Conservation (phyloP, 2,888 invertebrate species). For the Amiota minor region DNA sequence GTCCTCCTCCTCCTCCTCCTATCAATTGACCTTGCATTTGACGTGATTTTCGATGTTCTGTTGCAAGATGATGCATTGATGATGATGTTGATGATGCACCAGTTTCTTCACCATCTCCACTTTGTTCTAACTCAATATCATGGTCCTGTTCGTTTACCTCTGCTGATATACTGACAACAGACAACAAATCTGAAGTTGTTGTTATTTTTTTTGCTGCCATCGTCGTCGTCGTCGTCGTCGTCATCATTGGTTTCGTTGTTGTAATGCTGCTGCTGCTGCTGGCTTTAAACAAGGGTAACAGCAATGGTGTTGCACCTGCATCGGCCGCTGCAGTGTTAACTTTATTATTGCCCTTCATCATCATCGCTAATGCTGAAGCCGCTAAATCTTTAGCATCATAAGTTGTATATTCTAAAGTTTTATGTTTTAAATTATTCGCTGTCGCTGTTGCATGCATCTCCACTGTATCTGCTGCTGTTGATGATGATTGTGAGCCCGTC, state of each 20-base stretch:
- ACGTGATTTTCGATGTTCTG: constrained; percentile 70
- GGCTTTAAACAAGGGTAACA: neutral
- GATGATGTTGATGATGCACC: constrained; percentile 28
- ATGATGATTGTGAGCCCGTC: constrained; percentile 21
- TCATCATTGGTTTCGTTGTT: constrained; percentile 24
- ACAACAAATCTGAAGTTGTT: constrained; percentile 30
- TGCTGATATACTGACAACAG: constrained; percentile 42
- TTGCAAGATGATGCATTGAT: constrained; percentile 10
- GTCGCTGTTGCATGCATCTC: constrained; percentile 34
- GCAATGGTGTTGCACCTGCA: constrained; percentile 8
- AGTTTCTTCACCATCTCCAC: constrained; percentile 36
- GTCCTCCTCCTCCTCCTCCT: constrained; percentile 41
- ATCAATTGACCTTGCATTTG: constrained; percentile 74
- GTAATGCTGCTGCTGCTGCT: constrained; percentile 24
- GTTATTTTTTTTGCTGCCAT: constrained; percentile 32
- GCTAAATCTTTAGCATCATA: constrained; percentile 59
- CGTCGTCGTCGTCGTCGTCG: constrained; percentile 16
- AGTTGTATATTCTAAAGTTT: constrained; percentile 64
- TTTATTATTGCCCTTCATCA: constrained; percentile 32
- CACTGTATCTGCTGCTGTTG: constrained; percentile 35
- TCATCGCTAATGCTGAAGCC: constrained; percentile 40
- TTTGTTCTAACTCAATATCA: constrained; percentile 37
- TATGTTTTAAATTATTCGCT: constrained; percentile 49
- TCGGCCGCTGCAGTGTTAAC: constrained; percentile 29
- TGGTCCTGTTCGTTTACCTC: constrained; percentile 44